These are phyloP conservation scores for Mandrillus leucophaeus DNA, from an alignment of 2,113 vertebrate species.

Conservation along the genomic window DNA sequence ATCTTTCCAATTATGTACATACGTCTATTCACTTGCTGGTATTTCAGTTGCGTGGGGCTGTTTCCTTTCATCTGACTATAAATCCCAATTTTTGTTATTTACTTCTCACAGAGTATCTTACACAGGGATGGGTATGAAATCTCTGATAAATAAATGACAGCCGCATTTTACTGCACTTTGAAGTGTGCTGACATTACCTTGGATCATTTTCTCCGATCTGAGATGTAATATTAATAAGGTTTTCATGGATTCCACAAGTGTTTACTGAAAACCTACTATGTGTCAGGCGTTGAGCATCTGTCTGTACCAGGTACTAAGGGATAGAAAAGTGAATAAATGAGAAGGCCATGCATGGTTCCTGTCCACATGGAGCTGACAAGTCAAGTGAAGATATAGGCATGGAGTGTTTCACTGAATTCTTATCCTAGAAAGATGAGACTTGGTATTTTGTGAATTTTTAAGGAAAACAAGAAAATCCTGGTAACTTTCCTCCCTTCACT, in stretches of 20 bases:
- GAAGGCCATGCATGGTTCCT: not conserved
- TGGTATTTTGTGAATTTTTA: not conserved
- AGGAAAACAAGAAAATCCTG: not conserved
- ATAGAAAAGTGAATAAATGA: not conserved
- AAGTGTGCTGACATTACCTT: not conserved
- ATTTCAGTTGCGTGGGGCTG: not conserved
- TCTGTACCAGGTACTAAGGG: not conserved
- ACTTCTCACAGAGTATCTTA: not conserved
- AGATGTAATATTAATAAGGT: not conserved
- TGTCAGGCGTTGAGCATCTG: not conserved
- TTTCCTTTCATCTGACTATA: not conserved
- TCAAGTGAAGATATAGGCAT: not conserved
- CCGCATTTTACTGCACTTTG: not conserved
- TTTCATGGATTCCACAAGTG: not conserved
- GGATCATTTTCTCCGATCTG: not conserved
- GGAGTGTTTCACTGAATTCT: not conserved
- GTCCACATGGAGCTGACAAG: not conserved
- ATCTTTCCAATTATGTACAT: not conserved
- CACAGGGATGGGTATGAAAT: not conserved
- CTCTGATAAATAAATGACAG: not conserved
- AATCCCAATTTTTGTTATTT: not conserved
- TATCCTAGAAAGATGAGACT: not conserved
- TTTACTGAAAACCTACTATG: not conserved
- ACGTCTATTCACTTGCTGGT: not conserved
- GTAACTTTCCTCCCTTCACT: not conserved